Conservation (phyloP, 2,888 invertebrate genomes). For the Chymomyza procnemis region DNA sequence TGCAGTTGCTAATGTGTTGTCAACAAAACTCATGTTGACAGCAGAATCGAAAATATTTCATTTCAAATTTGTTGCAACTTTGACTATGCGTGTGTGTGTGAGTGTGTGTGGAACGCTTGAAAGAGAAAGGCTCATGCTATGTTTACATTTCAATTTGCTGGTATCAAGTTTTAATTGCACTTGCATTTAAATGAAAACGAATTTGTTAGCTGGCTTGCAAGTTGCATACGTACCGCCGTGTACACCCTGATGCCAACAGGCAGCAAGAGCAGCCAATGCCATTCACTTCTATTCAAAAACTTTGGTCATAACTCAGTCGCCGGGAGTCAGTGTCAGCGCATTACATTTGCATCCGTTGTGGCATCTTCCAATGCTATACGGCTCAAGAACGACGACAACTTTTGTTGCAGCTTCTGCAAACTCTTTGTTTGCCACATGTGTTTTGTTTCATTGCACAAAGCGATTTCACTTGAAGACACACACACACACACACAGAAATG, state of each 20-base stretch:
- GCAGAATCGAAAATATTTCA: conserved; percentile 73
- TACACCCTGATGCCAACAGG: neutral
- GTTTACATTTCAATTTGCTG: neutral
- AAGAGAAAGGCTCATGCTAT: conserved; percentile 16
- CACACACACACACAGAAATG: conserved; percentile 9
- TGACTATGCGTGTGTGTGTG: conserved; percentile 21
- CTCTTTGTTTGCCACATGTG: neutral
- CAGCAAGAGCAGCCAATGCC: neutral
- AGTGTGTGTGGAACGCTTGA: conserved; percentile 18
- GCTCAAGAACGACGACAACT: neutral
- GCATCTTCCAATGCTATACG: conserved; percentile 11
- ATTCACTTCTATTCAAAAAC: neutral
- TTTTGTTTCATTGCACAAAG: conserved; percentile 14
- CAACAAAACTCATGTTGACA: conserved; percentile 70
- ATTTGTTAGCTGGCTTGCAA: neutral
- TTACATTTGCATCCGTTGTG: conserved; percentile 4
- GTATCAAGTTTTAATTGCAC: conserved; percentile 23
- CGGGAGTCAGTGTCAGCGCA: neutral
- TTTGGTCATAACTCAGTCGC: conserved; percentile 18
- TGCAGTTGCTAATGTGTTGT: conserved; percentile 71
- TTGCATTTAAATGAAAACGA: conserved; percentile 3
- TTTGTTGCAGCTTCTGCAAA: conserved; percentile 1
- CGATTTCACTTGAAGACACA: conserved; percentile 17
- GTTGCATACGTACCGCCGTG: neutral
- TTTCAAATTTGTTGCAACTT: conserved; percentile 57